Percentiles rank a stretch among this genome's conserved stretches.
Conservation (phyloP, 2,113 vertebrate genomes). For the Sphyrna mokarran region DNA sequence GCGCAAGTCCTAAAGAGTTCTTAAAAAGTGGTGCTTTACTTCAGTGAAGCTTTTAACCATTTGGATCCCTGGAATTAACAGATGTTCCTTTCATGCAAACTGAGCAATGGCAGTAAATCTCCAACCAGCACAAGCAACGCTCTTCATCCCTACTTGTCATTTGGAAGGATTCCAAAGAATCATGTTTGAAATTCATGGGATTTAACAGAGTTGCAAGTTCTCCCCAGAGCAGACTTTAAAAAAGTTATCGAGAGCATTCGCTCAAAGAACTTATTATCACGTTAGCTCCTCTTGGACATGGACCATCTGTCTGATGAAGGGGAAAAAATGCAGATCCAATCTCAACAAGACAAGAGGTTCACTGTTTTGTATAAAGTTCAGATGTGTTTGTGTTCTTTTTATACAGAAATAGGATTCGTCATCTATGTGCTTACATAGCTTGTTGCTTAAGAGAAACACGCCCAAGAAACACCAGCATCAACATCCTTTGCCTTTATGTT, state of each 20-base stretch:
- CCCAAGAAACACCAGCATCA: background rate
- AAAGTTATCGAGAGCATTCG: background rate
- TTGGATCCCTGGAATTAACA: constrained; percentile 19
- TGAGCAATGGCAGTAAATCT: background rate
- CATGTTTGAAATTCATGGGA: constrained; percentile 6
- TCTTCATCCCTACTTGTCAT: background rate
- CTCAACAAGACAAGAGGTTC: constrained; percentile 19
- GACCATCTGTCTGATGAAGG: background rate
- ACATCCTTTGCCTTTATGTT: background rate
- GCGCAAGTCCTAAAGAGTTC: background rate
- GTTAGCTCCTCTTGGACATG: background rate
- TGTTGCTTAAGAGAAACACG: background rate
- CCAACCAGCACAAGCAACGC: background rate
- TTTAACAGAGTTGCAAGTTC: background rate
- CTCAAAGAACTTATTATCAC: background rate
- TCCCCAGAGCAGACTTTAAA: background rate
- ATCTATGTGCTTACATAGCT: background rate
- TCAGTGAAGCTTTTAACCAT: background rate
- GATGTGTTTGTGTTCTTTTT: background rate
- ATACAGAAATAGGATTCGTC: background rate
- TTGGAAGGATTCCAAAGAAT: background rate
- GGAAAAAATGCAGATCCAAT: background rate
- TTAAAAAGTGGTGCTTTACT: background rate
- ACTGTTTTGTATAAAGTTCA: background rate
- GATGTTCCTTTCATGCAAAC: constrained; percentile 23